Evolutionary conservation across 2,888 invertebrate genomes (phyloP).

Genomic region (Masnerella sp.): DNA sequence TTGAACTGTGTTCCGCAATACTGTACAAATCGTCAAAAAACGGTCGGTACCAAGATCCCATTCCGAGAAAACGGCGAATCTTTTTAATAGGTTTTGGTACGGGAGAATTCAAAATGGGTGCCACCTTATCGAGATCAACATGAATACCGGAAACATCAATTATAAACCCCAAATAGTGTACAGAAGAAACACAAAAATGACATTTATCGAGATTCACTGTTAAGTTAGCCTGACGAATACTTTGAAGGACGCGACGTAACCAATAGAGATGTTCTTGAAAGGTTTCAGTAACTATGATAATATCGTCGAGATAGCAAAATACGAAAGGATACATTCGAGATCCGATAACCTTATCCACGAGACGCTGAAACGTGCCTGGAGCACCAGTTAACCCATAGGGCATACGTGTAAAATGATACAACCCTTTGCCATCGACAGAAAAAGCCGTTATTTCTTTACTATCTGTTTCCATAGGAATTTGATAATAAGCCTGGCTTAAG

Average conservation of each 20-base stretch:
- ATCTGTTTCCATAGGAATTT: constrained; percentile 42
- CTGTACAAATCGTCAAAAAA: neutral
- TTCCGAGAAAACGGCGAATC: constrained; percentile 64
- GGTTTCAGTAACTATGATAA: constrained; percentile 37
- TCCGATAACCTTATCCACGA: constrained; percentile 31
- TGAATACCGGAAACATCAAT: constrained; percentile 29
- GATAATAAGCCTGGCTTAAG: constrained; percentile 57
- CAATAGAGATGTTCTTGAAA: neutral
- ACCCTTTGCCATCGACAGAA: constrained; percentile 43
- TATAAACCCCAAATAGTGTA: constrained; percentile 35
- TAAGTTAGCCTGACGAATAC: no score
- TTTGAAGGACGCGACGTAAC: neutral
- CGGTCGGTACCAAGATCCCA: constrained; percentile 7
- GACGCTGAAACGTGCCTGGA: constrained; percentile 50
- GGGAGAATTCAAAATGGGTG: constrained; percentile 30
- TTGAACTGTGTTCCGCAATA: constrained; percentile 1
- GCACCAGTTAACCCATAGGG: constrained; percentile 52
- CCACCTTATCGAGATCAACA: constrained; percentile 35
- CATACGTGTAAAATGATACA: constrained; percentile 52
- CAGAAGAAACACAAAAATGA: neutral
- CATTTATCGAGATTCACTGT: no score
- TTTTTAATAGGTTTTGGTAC: constrained; percentile 25
- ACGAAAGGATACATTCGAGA: neutral
- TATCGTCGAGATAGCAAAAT: constrained; percentile 49
- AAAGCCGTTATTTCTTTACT: constrained; percentile 55